Conservation (phyloP, 2,888 invertebrate genomes). For the Stictocephala bisonia region DNA sequence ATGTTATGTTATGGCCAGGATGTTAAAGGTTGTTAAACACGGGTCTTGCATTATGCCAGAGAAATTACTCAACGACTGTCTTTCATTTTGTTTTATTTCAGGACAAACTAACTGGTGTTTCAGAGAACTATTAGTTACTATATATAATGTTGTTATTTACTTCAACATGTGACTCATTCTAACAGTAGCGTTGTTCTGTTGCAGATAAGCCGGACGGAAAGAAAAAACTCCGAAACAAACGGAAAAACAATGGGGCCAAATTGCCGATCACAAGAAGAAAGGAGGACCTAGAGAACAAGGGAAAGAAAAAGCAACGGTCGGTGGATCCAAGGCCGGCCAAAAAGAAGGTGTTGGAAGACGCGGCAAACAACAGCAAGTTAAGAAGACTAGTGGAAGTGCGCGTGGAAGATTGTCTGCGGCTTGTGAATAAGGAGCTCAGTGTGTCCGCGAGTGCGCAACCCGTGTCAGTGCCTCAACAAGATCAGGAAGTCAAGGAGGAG, state of each 20-base stretch:
- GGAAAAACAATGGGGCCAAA: conserved; percentile 56
- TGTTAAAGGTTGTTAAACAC: too few species aligned
- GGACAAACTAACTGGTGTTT: too few species aligned
- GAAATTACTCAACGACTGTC: too few species aligned
- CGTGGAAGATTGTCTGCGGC: conserved; percentile 64
- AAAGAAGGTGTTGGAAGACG: conserved; percentile 65
- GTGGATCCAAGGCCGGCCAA: conserved; percentile 57
- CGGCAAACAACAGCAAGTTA: conserved; percentile 65
- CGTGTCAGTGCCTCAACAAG: background rate
- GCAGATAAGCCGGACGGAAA: conserved; percentile 47
- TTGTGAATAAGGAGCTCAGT: conserved; percentile 27
- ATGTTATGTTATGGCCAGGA: too few species aligned
- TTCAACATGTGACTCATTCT: too few species aligned
- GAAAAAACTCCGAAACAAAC: conserved; percentile 64
- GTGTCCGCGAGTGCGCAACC: conserved; percentile 18
- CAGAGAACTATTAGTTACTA: too few species aligned
- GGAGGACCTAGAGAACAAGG: conserved; percentile 58
- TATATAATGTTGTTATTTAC: too few species aligned
- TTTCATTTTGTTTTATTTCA: too few species aligned
- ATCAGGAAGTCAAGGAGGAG: too few species aligned
- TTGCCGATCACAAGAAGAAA: conserved; percentile 53
- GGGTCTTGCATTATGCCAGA: too few species aligned
- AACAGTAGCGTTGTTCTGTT: too few species aligned
- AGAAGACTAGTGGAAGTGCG: conserved; percentile 64
- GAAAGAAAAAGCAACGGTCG: conserved; percentile 51